Evolutionary conservation across 1,140 invertebrate species (phyloP).

Genomic region (Chionoecetes opilio): DNA sequence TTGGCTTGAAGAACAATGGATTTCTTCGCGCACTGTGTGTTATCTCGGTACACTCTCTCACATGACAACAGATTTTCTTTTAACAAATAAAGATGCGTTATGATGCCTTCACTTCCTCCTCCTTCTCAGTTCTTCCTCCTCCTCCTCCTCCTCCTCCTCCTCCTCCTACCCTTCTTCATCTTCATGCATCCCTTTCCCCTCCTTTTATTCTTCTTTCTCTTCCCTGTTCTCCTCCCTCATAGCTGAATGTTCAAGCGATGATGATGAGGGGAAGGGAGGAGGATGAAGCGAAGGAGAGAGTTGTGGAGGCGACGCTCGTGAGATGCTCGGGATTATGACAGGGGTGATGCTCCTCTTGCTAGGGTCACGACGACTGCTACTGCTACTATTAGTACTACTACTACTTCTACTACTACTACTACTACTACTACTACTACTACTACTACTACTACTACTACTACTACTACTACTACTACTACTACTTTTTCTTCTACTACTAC

Average conservation of each 20-base stretch:
- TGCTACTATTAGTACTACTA: not conserved
- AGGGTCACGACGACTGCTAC: not conserved
- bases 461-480: not conserved
- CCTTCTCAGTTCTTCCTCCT: not conserved
- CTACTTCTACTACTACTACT: not conserved
- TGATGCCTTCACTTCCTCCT: constrained; percentile 14
- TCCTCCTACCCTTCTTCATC: not conserved
- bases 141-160: not conserved
- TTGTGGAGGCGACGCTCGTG: not conserved
- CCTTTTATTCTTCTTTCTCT: constrained; percentile 32
- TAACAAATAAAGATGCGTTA: constrained; percentile 13
- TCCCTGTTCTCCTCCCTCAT: not conserved
- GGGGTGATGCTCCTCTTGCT: not conserved
- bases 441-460: constrained; percentile 2
- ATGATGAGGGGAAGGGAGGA: constrained; percentile 25
- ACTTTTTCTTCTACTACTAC: not conserved
- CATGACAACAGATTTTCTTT: constrained; percentile 3
- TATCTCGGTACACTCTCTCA: not conserved
- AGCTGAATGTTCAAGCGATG: constrained; percentile 29
- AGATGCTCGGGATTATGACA: not conserved
- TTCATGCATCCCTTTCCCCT: constrained; percentile 17
- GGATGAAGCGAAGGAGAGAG: not conserved
- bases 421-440: not conserved
- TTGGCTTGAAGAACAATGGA: too few species aligned
- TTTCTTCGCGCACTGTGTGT: not conserved